A percentile compares a stretch with the other conserved stretches of the same genome.
Conservation (phyloP, 2,113 vertebrate genomes). For the Xenus cinereus region DNA sequence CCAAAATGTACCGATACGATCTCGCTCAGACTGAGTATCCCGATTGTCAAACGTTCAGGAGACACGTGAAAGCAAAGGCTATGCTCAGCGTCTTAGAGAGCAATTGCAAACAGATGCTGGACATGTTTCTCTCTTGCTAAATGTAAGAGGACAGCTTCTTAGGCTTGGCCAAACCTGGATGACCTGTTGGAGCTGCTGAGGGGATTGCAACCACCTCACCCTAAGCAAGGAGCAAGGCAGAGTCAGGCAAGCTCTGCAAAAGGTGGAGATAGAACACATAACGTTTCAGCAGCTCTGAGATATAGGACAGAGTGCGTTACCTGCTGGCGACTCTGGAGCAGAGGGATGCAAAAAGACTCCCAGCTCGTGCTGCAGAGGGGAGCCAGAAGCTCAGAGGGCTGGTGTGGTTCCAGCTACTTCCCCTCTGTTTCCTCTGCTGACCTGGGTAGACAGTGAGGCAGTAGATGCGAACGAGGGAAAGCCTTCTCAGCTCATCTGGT, state of each 20-base stretch:
- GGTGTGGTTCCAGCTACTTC: not conserved
- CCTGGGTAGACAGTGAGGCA: not conserved
- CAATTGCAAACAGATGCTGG: slow-evolving; percentile 32
- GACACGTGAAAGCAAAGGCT: not conserved
- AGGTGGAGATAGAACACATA: not conserved
- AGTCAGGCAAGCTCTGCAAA: not conserved
- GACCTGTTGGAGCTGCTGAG: accelerated
- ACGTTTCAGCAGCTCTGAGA: slow-evolving; percentile 14
- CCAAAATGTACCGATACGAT: not conserved
- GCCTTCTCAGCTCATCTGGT: not conserved
- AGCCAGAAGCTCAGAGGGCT: not conserved
- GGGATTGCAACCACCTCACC: not conserved
- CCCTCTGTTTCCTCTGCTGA: not conserved
- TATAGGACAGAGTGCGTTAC: not conserved
- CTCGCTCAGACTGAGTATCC: not conserved
- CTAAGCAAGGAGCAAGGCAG: slow-evolving; percentile 1
- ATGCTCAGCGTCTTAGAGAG: not conserved
- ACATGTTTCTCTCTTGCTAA: not conserved
- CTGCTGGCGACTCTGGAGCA: not conserved
- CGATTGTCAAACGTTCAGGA: not conserved
- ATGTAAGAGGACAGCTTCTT: slow-evolving; percentile 15
- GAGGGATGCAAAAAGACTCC: not conserved
- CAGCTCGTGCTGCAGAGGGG: not conserved
- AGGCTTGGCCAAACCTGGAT: not conserved
- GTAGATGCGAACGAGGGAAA: not conserved